These are phyloP conservation scores for Drosophila mojavensis DNA, from an alignment of 1,140 invertebrate species.

Conservation along the genomic window DNA sequence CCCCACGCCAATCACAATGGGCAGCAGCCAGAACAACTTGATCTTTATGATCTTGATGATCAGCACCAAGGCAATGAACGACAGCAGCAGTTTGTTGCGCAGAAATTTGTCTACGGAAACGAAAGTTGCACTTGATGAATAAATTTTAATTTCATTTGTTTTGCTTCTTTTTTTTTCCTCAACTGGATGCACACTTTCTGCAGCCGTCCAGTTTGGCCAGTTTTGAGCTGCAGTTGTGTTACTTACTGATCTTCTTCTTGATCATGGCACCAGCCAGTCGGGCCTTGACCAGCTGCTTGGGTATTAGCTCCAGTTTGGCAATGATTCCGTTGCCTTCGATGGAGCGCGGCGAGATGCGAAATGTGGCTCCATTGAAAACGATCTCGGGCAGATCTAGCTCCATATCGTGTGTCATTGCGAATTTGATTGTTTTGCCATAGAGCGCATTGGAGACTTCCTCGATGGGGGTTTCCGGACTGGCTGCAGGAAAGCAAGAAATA, in stretches of 20 bases:
- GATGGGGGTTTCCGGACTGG: slow-evolving; percentile 85
- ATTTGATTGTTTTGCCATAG: slow-evolving; percentile 88
- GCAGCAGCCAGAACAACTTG: slow-evolving; percentile 90
- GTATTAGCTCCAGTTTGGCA: slow-evolving; percentile 89
- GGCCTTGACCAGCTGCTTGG: slow-evolving; percentile 79
- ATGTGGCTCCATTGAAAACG: slow-evolving; percentile 88
- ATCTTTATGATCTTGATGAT: slow-evolving; percentile 92
- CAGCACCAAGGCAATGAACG: slow-evolving; percentile 89
- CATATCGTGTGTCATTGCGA: slow-evolving; percentile 90
- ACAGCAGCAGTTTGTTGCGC: slow-evolving; percentile 89
- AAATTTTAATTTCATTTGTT: neutral
- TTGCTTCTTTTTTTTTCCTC: neutral
- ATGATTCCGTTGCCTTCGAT: slow-evolving; percentile 89
- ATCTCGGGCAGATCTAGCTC: slow-evolving; percentile 88
- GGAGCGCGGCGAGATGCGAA: slow-evolving; percentile 89
- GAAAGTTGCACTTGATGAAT: slow-evolving; percentile 53
- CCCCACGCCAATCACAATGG: slow-evolving; percentile 89
- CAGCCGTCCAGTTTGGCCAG: neutral
- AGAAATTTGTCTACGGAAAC: slow-evolving; percentile 88
- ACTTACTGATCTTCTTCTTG: slow-evolving; percentile 91
- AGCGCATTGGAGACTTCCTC: slow-evolving; percentile 90
- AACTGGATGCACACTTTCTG: neutral
- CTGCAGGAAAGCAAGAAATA: slow-evolving; percentile 13
- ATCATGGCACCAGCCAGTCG: slow-evolving; percentile 87
- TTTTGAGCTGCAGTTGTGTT: neutral